Percentiles rank a stretch among this genome's conserved stretches.
phyloP scores from a whole-genome alignment of 2,888 invertebrate genomes.

The Oscheius sp. region DNA sequence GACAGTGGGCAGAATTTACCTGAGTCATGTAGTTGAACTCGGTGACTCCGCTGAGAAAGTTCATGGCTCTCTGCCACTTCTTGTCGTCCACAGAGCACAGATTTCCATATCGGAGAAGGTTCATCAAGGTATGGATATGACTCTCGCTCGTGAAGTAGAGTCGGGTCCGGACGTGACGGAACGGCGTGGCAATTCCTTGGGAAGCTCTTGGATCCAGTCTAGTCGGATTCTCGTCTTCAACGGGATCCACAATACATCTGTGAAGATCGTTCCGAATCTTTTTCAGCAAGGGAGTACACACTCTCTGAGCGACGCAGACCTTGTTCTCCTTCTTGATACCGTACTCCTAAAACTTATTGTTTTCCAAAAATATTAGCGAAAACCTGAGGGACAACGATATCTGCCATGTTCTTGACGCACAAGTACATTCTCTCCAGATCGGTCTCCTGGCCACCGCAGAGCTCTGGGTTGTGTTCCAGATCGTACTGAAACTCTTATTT shows the following conservation, averaged over 20 bases:
- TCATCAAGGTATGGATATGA: constrained; percentile 96
- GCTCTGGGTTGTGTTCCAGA: constrained; percentile 93
- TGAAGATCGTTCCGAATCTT: constrained; percentile 77
- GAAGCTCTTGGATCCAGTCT: constrained; percentile 83
- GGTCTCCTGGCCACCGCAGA: constrained; percentile 77
- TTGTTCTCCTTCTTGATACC: constrained; percentile 95
- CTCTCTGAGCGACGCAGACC: constrained; percentile 93
- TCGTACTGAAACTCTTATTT: constrained; percentile 80
- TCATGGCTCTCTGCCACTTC: constrained; percentile 98
- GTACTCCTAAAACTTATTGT: constrained; percentile 83
- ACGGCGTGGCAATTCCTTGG: constrained; percentile 93
- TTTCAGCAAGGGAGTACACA: constrained; percentile 93
- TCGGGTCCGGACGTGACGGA: constrained; percentile 96
- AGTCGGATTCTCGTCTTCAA: constrained; percentile 92
- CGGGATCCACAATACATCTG: constrained; percentile 83
- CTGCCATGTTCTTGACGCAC: constrained; percentile 95
- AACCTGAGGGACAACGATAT: constrained; percentile 96
- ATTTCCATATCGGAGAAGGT: constrained; percentile 82
- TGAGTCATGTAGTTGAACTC: constrained; percentile 99
- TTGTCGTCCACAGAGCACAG: constrained; percentile 82
- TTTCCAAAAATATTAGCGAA: neutral
- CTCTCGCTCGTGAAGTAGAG: constrained; percentile 99
- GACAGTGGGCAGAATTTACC: constrained; percentile 76
- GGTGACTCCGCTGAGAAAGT: constrained; percentile 95
- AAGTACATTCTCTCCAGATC: constrained; percentile 80